Percentiles rank a stretch among this genome's conserved stretches.
Conservation (phyloP, 2,888 invertebrate genomes). For the Drosophila helvetica region DNA sequence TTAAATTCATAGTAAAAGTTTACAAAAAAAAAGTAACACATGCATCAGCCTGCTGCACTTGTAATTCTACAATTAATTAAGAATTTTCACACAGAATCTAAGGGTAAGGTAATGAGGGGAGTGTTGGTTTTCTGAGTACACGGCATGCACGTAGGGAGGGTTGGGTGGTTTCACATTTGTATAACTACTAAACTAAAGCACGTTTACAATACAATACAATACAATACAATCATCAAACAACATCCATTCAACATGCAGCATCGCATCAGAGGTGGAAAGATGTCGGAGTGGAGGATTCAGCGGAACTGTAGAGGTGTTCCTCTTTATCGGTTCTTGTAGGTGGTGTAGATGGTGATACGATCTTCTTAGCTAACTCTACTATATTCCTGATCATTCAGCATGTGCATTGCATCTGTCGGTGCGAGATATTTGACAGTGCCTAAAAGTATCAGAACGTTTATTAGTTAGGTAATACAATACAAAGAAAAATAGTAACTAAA, state of each 20-base stretch:
- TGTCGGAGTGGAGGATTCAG: slow-evolving; percentile 15
- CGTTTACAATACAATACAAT: slow-evolving; percentile 46
- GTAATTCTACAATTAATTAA: slow-evolving; percentile 35
- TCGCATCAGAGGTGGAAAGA: slow-evolving; percentile 38
- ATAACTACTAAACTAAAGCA: slow-evolving; percentile 45
- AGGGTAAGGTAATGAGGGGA: slow-evolving; percentile 17
- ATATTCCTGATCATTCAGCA: slow-evolving; percentile 85
- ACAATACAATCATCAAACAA: slow-evolving; percentile 30
- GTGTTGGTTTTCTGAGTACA: slow-evolving; percentile 2
- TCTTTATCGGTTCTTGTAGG: slow-evolving; percentile 32
- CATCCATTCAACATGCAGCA: slow-evolving; percentile 59
- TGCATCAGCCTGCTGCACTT: slow-evolving; percentile 30
- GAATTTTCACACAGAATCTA: slow-evolving; percentile 18
- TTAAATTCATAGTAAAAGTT: slow-evolving; percentile 14
- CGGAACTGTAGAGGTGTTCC: slow-evolving; percentile 17
- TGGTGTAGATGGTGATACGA: slow-evolving; percentile 39
- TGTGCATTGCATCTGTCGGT: slow-evolving; percentile 88
- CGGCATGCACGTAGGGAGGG: slow-evolving; percentile 15
- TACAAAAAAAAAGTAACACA: slow-evolving; percentile 10
- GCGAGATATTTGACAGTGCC: slow-evolving; percentile 87
- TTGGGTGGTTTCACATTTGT: slow-evolving; percentile 10
- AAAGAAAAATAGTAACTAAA: neutral
- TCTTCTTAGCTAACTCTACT: slow-evolving; percentile 77
- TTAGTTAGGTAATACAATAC: neutral
- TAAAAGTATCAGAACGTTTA: slow-evolving; percentile 62